Base-by-base conservation (phyloP, 2,797 vertebrate genomes). In the Knipowitschia caucasica region DNA sequence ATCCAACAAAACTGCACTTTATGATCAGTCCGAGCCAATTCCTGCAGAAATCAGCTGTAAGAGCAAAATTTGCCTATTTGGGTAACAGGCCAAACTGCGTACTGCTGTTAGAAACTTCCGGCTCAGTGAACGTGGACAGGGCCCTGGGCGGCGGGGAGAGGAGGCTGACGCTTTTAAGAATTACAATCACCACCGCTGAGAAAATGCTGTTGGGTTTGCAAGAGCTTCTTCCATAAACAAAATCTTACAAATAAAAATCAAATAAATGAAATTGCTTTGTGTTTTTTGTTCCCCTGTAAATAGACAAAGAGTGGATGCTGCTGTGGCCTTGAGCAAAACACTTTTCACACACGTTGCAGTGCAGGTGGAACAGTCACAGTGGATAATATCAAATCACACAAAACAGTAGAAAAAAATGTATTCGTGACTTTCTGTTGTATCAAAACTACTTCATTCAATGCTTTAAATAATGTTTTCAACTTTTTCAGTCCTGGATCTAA, bases 1-100 rank as follows among this genome's bases (percentile, higher is more conserved):
- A 79, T 80, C 73, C 77, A 75, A 77, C 70, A 72, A 68, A 73
- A 54, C 59, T 56, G 81, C 83, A 86, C 81, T 84, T 85, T 80
- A 83, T 71, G 61, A 44, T 69, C 78, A 47, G 65, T 20, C 34
- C 56, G 57, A 57, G 55, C 50, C 62, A 59, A 45, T 43, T 56
- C 21, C 35, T 15, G 20, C 26, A 11, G 4, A 11, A 25, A 25
- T n/a, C 33, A 3, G 23, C 21, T 52, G 15, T 23, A 23, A 23
- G 10, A 5, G 46, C 31, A 42, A 14, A 57, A 18, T 23, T 43
- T 7, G 23, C n/a, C n/a, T 31, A 50, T 30, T 50, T 45, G 50
- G 12, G 39, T 34, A 14, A 7, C 31, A 25, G 27, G 55, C 59
- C 30, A 44, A 25, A 34, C n/a, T 10, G n/a, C 34, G 38, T 15